Evolutionary conservation across 2,888 invertebrate species (phyloP).

Genomic region (Cristatella mucedo): DNA sequence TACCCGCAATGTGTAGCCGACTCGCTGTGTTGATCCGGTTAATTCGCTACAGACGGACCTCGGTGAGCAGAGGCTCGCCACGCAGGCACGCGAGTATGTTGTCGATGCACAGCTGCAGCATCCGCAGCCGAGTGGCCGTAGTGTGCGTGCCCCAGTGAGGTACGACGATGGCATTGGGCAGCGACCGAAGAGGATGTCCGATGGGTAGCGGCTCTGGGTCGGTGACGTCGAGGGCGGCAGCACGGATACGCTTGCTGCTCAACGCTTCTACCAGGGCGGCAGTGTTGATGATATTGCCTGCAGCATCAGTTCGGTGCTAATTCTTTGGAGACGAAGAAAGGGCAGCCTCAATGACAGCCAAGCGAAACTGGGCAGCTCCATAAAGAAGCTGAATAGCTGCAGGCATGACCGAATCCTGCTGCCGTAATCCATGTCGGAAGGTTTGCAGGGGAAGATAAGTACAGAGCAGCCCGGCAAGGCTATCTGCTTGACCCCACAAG

Average conservation of each 20-base stretch:
- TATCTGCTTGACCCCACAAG: no score
- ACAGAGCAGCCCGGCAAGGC: no score
- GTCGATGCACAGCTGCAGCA: slow-evolving; percentile 10
- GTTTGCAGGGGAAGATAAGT: no score
- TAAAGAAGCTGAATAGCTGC: not conserved
- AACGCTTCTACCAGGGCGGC: slow-evolving; percentile 16
- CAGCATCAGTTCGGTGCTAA: no score
- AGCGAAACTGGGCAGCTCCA: not conserved
- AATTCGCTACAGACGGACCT: no score
- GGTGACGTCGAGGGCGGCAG: slow-evolving; percentile 17
- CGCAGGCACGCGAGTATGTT: slow-evolving; percentile 11
- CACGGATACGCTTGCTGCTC: slow-evolving; percentile 12
- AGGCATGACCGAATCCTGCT: no score
- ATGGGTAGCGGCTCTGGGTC: slow-evolving; percentile 16
- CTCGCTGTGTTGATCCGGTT: no score
- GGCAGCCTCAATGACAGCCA: not conserved
- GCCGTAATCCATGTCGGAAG: no score
- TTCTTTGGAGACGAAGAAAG: not conserved
- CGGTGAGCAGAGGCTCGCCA: slow-evolving; percentile 4
- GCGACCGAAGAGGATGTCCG: slow-evolving; percentile 14
- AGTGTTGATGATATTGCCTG: slow-evolving; percentile 15
- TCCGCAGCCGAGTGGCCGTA: slow-evolving; percentile 10
- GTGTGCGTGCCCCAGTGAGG: slow-evolving; percentile 15
- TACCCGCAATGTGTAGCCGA: no score
- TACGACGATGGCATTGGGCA: slow-evolving; percentile 15